Conservation (phyloP, 2,888 invertebrate genomes). For the Pheosia gnoma region DNA sequence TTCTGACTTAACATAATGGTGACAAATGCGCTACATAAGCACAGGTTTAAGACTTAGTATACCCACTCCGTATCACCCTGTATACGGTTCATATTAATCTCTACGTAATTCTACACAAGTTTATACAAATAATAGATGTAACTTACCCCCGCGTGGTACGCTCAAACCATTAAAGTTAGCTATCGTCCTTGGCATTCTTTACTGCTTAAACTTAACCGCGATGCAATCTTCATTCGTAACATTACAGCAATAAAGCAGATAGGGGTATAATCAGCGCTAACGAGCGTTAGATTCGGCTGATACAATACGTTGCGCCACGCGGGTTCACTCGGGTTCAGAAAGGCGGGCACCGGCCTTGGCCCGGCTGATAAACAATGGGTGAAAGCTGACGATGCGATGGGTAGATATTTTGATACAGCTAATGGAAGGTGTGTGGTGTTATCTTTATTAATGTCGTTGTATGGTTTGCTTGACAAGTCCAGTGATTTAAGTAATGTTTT, state of each 20-base stretch:
- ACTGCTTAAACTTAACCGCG: conserved; percentile 9
- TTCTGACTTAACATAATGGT: too few relatives aligned
- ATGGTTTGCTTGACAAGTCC: background rate
- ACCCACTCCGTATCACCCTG: too few relatives aligned
- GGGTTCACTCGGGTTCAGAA: conserved; percentile 56
- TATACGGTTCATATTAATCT: too few relatives aligned
- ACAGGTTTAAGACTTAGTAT: too few relatives aligned
- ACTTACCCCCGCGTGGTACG: too few relatives aligned
- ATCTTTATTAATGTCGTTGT: background rate
- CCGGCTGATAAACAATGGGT: conserved; percentile 61
- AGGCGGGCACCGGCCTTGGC: conserved; percentile 69
- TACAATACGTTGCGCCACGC: conserved; percentile 34
- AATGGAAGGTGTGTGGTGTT: background rate
- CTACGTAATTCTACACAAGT: too few relatives aligned
- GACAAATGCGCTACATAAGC: too few relatives aligned
- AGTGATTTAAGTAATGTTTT: too few relatives aligned
- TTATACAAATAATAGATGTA: too few relatives aligned
- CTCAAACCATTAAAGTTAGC: too few relatives aligned
- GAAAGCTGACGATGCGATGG: conserved; percentile 24
- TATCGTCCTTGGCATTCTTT: too few relatives aligned
- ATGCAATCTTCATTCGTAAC: conserved; percentile 32
- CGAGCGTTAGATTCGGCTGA: conserved; percentile 29
- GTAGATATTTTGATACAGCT: background rate
- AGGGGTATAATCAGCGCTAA: conserved; percentile 38
- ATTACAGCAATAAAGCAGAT: conserved; percentile 22